Evolutionary conservation across 2,797 vertebrate genomes (phyloP), one percentile per base, ranked within the genome.

Genomic region (Apodemus agrarius): DNA sequence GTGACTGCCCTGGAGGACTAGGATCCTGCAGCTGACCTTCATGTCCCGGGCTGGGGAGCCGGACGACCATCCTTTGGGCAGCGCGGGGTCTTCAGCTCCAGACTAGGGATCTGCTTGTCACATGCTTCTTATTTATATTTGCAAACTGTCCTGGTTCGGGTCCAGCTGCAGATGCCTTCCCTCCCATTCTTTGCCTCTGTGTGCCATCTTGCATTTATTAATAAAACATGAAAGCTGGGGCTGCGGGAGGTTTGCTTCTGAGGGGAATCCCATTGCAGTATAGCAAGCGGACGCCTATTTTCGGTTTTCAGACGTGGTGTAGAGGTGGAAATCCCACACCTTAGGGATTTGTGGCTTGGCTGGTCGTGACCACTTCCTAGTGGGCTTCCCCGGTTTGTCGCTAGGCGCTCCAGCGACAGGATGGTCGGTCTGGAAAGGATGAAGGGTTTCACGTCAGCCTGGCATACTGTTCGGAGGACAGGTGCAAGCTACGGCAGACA

Each of bases 151-250:
- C 83, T 72, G 69, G 94, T 97, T 94, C 93, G 90, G 95, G 69
- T 93, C 94, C 91, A 89, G 94, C 94, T 90, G 94, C 94, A 89
- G 92, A 69, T 93, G 81, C 63, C 74, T 94, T 83, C 61, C 89
- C 93, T 95, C 94, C 96, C 49, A 49, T 97, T 91, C 95, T 96
- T 91, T 96, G 93, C 97, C 65, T 90, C 80, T 13, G 79, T 97
- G 91, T 96, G 97, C 97, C 97, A 97, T 97, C 92, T 97, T 97
- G 96, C 96, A 96, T 97, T 94, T 96, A 97, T 98, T 97, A 96
- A 97, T 96, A 97, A 98, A 97, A 92, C 90, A 96, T 96, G 95
- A 89, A 90, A 92, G 89, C 91, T 49, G 54, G 89, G 19, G n/a
- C 3, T 26, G 24, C 1, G 6, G 61, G 61, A 24, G 54, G 84